phyloP scores from a whole-genome alignment of 1,140 invertebrate species.

The Conopomorpha cramerella region DNA sequence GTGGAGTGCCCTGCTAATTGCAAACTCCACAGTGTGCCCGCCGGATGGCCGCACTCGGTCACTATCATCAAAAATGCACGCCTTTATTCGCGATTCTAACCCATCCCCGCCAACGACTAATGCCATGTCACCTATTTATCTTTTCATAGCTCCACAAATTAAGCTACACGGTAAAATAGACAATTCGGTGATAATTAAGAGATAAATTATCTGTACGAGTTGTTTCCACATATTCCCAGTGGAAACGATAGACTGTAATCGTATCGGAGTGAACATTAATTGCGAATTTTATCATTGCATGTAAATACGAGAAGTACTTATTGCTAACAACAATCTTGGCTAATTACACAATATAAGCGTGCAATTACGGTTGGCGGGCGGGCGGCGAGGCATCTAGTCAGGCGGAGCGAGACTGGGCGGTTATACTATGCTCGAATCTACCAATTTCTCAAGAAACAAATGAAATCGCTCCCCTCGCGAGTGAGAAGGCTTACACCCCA shows the following conservation, averaged over 20 bases:
- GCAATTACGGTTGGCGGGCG: no score
- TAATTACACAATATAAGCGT: slow-evolving; percentile 43
- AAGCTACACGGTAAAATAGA: no score
- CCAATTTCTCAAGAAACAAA: slow-evolving; percentile 58
- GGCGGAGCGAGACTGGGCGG: slow-evolving; percentile 14
- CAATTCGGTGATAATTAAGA: no score
- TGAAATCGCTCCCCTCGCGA: slow-evolving; percentile 54
- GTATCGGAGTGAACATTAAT: slow-evolving; percentile 50
- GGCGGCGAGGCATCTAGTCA: slow-evolving; percentile 12
- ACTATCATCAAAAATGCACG: slow-evolving; percentile 23
- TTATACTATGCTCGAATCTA: no score
- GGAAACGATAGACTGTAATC: slow-evolving; percentile 46
- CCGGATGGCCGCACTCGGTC: slow-evolving; percentile 8
- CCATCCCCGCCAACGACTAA: no score
- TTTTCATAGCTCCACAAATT: no score
- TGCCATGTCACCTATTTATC: no score
- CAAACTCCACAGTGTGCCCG: slow-evolving; percentile 27
- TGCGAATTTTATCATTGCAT: slow-evolving; percentile 24
- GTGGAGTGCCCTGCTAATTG: slow-evolving; percentile 56
- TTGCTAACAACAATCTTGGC: slow-evolving; percentile 13
- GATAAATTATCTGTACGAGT: slow-evolving; percentile 14
- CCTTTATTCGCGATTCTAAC: slow-evolving; percentile 8
- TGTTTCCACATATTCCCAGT: slow-evolving; percentile 22
- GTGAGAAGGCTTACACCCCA: slow-evolving; percentile 45
- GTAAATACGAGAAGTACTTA: slow-evolving; percentile 22